Evolutionary conservation across 2,888 invertebrate genomes (phyloP).

Genomic region (Cacoxenus indagator): DNA sequence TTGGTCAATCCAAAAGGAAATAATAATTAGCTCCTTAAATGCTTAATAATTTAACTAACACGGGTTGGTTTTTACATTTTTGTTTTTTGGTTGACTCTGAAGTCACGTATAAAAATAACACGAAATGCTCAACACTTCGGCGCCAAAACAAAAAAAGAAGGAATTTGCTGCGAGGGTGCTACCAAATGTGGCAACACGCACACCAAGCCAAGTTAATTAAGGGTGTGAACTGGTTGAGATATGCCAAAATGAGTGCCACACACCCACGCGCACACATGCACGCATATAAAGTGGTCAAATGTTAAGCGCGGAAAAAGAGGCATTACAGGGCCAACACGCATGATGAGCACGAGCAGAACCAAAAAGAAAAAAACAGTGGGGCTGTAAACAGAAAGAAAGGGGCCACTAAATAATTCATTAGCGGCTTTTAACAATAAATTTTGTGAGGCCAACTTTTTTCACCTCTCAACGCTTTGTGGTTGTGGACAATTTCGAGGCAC

Average conservation of each 20-base stretch:
- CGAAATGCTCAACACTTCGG: constrained; percentile 42
- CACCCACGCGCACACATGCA: background rate
- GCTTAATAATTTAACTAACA: constrained; percentile 47
- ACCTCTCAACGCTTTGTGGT: background rate
- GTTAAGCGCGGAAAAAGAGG: background rate
- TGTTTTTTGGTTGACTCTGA: background rate
- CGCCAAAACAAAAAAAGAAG: background rate
- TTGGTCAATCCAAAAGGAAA: no score
- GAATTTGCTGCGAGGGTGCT: background rate
- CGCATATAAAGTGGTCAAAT: background rate
- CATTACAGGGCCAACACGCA: constrained; percentile 25
- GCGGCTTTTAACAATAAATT: constrained; percentile 63
- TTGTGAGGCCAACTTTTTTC: constrained; percentile 38
- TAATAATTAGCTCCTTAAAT: constrained; percentile 42
- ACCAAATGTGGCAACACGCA: constrained; percentile 50
- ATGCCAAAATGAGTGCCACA: constrained; percentile 38
- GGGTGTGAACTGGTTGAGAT: constrained; percentile 68
- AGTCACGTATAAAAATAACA: constrained; percentile 32
- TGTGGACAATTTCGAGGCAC: constrained; percentile 36
- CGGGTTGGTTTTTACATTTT: background rate
- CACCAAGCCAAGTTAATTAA: constrained; percentile 58
- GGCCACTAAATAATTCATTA: constrained; percentile 64
- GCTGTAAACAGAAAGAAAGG: constrained; percentile 45
- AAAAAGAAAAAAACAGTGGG: no score
- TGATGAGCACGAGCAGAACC: background rate